Evolutionary conservation across 2,888 invertebrate species (phyloP), one percentile per base, ranked within the genome.

Genomic region (Periphyllus acericola): DNA sequence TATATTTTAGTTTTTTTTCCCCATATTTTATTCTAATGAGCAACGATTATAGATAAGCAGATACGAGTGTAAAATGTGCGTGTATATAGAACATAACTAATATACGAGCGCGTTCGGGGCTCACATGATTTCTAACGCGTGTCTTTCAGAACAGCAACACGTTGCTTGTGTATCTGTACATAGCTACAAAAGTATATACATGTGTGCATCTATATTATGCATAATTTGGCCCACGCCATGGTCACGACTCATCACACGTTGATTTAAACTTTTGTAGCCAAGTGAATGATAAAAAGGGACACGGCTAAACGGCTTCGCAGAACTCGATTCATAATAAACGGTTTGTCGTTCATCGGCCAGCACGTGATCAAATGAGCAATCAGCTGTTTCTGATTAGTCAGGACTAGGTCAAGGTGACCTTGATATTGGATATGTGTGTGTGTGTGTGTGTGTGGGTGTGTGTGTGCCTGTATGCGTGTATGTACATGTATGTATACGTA

Each of bases 401-500:
- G 74, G 75, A 75, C 83, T 84, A 66, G 83, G 83, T 84, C 83
- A 75, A 75, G 60, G 40, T 75, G 83, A 84, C 83, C 83, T 84
- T 84, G 83, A 75, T 84, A 29, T 75, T 84, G 21, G 11, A 60
- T 66, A n/a, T 74, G 25, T 55, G 55, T n/a, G 11, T 46, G 32
- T 21, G 29, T 32, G 4, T 52, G 29, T 32, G 19, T 1, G 21
- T 60, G 14, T 17, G 3, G 60, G 34, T 36, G n/a, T 66, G 4
- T n/a, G n/a, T n/a, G 25, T 25, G n/a, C n/a, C n/a, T 66, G 66
- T 66, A 6, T 66, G 68, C 6, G 11, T 29, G 55, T 21, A 25
- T 25, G 66, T 66, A 25, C 8, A 25, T 25, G 66, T 25, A 25
- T 8, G 66, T 25, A 17, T 60, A 17, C 19, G 60, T 17, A 17